Conservation (phyloP, 23 tunicate species). For the Ciona savignyi region DNA sequence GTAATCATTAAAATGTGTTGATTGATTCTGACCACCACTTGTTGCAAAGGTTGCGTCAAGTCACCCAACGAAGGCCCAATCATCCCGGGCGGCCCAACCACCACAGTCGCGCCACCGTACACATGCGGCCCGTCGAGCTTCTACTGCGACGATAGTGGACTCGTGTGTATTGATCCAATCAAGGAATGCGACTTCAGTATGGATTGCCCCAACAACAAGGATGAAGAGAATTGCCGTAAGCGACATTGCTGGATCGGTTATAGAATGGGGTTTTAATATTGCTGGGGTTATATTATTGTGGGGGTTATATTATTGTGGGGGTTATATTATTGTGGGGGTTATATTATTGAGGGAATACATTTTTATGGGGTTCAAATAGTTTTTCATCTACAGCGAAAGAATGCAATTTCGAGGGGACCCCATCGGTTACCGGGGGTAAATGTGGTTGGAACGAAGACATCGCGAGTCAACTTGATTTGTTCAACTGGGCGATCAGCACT, state of each 20-base stretch:
- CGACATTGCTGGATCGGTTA: no score
- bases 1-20: conserved; percentile 15
- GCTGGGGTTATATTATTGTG: no score
- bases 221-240: conserved; percentile 86
- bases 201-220: conserved; percentile 57
- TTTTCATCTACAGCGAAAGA: conserved; percentile 28
- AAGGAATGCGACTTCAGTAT: conserved; percentile 73
- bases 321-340: no score
- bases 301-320: no score
- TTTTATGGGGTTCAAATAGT: no score
- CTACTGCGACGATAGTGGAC: conserved; percentile 16
- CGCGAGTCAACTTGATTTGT: conserved; percentile 49
- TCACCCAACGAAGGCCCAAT: conserved; percentile 37
- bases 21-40: conserved; percentile 15
- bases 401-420: conserved; percentile 60
- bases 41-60: conserved; percentile 51
- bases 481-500: conserved; percentile 76
- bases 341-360: no score
- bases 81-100: conserved; percentile 22
- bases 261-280: no score
- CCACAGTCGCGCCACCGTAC: conserved; percentile 24
- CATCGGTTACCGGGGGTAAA: conserved; percentile 9
- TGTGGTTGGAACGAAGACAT: conserved; percentile 73
- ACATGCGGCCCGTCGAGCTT: conserved; percentile 12
- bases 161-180: conserved; percentile 28